Evolutionary conservation across 2,113 vertebrate genomes (phyloP), one percentile per base, ranked within the genome.

Genomic region (Saimiri boliviensis): DNA sequence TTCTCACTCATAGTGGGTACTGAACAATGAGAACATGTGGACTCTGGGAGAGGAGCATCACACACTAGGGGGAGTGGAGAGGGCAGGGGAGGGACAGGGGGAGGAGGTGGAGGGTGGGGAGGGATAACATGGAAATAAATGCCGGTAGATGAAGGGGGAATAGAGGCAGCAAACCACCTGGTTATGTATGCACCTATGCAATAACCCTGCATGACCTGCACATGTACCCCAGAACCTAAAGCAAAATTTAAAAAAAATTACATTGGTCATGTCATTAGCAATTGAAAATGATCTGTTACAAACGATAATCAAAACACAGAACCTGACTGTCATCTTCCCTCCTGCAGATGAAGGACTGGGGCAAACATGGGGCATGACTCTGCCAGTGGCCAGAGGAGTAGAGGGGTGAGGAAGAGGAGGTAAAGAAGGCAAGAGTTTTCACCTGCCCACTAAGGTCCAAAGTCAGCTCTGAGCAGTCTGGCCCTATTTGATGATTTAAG

Each of bases 401-500:
- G 30, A 70, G 21, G 16, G 83, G 3, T 8, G 42, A 60, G 27
- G 14, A 30, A 66, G 37, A 47, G 16, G 45, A n/a, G 8, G 0
- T 56, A 23, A 63, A 63, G 54, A 17, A 47, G 17, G 21, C 25
- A 70, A 52, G 32, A 21, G 32, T 68, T 56, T 52, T 87, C 19
- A 60, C 49, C 42, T 86, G 16, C 30, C 27, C 30, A 19, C 37
- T 37, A 32, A 49, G 4, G 13, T 71, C 27, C 49, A 60, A 32
- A 56, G 68, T 56, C 71, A 52, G 13, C 63, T 4, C 47, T 35
- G 32, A 40, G 35, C 45, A 8, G 32, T 47, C 12, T 32, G 37
- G 47, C 16, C n/a, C 35, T 16, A 2, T 25, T 0, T 12, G 6
- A 47, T 19, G 3, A 9, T 23, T 74, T 25, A 47, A 16, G 1